Evolutionary conservation across 1,140 invertebrate species (phyloP).

Genomic region (Apis cerana): DNA sequence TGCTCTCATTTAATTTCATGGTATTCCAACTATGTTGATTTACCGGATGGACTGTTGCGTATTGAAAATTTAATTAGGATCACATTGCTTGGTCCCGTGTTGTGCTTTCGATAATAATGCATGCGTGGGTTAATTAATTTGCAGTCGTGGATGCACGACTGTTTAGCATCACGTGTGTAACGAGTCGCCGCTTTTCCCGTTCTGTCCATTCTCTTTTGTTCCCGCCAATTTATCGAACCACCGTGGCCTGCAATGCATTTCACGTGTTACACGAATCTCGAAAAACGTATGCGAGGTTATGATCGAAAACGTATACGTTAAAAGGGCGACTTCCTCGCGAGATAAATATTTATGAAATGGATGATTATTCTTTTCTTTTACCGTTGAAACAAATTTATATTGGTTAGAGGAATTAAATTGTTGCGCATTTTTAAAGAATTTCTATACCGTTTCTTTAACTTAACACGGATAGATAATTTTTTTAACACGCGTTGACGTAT

Average conservation of each 20-base stretch:
- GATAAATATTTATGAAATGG: too few species aligned
- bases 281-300: background rate
- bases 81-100: conserved; percentile 32
- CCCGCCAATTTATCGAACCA: conserved; percentile 19
- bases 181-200: conserved; percentile 7
- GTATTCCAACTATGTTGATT: conserved; percentile 41
- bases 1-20: conserved; percentile 53
- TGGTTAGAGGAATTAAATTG: too few species aligned
- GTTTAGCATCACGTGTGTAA: conserved; percentile 35
- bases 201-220: conserved; percentile 31
- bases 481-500: too few species aligned
- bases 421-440: too few species aligned
- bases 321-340: too few species aligned
- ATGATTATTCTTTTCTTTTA: too few species aligned
- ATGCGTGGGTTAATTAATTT: conserved; percentile 40
- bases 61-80: conserved; percentile 51
- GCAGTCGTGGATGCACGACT: conserved; percentile 4
- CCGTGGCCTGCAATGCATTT: conserved; percentile 23
- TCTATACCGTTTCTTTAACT: too few species aligned
- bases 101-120: conserved; percentile 41
- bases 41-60: conserved; percentile 37
- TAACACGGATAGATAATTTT: too few species aligned
- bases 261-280: background rate
- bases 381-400: too few species aligned
- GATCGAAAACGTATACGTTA: too few species aligned